Evolutionary conservation across 2,797 vertebrate species (phyloP).

Genomic region (Hypotaenidia okinawae): DNA sequence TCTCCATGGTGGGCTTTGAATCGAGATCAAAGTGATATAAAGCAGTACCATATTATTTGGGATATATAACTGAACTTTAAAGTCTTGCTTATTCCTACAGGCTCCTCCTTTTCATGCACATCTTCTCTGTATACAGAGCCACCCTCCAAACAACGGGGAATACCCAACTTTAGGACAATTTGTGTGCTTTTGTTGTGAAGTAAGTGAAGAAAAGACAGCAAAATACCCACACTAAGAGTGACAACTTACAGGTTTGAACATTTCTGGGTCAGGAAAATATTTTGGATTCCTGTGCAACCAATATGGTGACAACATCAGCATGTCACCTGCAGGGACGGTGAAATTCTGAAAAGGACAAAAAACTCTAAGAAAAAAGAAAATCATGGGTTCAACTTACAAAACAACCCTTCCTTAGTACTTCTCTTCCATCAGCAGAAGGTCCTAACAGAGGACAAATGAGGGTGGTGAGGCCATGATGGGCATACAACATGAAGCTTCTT

Average conservation of each 20-base stretch:
- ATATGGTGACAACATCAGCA: constrained; percentile 84
- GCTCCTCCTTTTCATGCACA: background rate
- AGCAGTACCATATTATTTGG: background rate
- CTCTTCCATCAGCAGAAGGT: background rate
- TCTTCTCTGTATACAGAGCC: background rate
- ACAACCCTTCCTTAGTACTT: background rate
- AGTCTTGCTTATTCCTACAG: background rate
- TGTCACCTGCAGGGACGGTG: constrained; percentile 81
- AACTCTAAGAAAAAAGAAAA: background rate
- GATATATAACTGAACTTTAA: background rate
- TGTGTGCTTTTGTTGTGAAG: background rate
- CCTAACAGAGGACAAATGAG: background rate
- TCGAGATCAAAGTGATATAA: background rate
- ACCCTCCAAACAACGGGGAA: background rate
- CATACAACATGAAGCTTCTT: background rate
- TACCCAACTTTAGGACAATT: background rate
- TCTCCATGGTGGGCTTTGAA: background rate
- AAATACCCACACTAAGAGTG: background rate
- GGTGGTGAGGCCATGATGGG: background rate
- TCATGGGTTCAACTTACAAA: background rate
- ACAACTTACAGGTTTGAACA: constrained; percentile 83
- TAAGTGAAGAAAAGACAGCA: background rate
- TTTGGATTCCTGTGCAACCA: constrained; percentile 86
- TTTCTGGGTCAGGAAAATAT: constrained; percentile 83
- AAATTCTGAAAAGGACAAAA: constrained; percentile 79